Base-by-base conservation (phyloP, 2,113 vertebrate species). In the Eudyptes chrysolophus region DNA sequence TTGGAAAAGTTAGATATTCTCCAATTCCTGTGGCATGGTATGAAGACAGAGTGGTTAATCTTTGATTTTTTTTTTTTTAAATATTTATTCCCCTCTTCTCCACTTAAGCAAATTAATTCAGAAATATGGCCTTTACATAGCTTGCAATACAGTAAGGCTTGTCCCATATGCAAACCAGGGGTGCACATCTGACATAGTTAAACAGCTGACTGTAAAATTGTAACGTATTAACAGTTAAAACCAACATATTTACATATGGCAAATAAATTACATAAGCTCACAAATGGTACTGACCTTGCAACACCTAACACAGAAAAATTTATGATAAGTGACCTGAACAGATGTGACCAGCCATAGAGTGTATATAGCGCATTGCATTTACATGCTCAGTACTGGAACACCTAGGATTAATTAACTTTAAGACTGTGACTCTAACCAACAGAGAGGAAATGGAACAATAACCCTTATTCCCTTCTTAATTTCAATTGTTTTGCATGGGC, bases 261-360 rank as follows among this genome's bases (percentile, higher is more conserved):
- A 83, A 93, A 96, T 87, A 89, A 87, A 76, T 94, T 84, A 38
- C 75, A 58, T 60, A 85, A 93, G 38, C 38, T 94, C 32, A 85
- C 55, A 92, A 85, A 94, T 44, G 49, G 54, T 88, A 22, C 70
- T 80, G 91, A 87, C 58, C 87, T 90, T 48, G 44, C 70, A 92
- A 46, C 0, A 6, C n/a, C 49, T 72, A 94, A 77, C 64, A 55
- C 15, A 72, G 78, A 64, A 81, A 55, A 92, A 22, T 48, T 79
- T 40, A 29, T 71, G 58, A 10, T 87, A 80, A 87, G 62, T 92
- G 81, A 92, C 76, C 68, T 76, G 81, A 84, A 87, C 72, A 76
- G 58, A 76, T 48, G 62, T 83, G 77, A 71, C 51, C 51, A 69
- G 65, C 38, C 54, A 20, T 11, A 65, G 77, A 54, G 62, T 1